Percentiles rank a stretch among this genome's conserved stretches.
Conservation (phyloP, 2,113 vertebrate genomes). For the Fulmarus glacialis region DNA sequence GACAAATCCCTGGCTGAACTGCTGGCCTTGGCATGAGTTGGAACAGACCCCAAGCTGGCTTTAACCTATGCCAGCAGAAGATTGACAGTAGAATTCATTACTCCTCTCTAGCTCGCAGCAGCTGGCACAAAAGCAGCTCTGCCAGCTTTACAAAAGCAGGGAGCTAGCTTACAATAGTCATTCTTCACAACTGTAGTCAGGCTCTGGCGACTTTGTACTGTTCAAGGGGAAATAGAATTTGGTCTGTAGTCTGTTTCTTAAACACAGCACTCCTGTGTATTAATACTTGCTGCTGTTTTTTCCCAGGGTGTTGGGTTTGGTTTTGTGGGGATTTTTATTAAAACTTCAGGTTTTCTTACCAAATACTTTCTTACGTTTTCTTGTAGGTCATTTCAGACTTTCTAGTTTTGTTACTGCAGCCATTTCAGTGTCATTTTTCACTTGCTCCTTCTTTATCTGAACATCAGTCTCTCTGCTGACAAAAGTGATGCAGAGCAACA, state of each 20-base stretch:
- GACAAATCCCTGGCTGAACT: slow-evolving; percentile 35
- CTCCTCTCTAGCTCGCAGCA: slow-evolving; percentile 31
- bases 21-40: slow-evolving; percentile 44
- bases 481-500: neutral
- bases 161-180: slow-evolving; percentile 24
- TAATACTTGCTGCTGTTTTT: neutral
- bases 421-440: neutral
- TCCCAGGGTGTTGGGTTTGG: neutral
- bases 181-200: slow-evolving; percentile 49
- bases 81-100: slow-evolving; percentile 63
- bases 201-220: neutral
- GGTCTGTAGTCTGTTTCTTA: neutral
- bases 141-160: slow-evolving; percentile 42
- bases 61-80: slow-evolving; percentile 33
- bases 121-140: slow-evolving; percentile 55
- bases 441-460: neutral
- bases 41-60: slow-evolving; percentile 33
- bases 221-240: neutral
- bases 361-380: neutral
- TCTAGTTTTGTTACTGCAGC: neutral
- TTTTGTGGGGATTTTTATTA: neutral
- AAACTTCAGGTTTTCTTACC: neutral
- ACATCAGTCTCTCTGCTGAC: neutral
- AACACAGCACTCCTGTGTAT: neutral
- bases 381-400: neutral